Conservation (phyloP, 2,888 invertebrate genomes). For the Netelia virgata region DNA sequence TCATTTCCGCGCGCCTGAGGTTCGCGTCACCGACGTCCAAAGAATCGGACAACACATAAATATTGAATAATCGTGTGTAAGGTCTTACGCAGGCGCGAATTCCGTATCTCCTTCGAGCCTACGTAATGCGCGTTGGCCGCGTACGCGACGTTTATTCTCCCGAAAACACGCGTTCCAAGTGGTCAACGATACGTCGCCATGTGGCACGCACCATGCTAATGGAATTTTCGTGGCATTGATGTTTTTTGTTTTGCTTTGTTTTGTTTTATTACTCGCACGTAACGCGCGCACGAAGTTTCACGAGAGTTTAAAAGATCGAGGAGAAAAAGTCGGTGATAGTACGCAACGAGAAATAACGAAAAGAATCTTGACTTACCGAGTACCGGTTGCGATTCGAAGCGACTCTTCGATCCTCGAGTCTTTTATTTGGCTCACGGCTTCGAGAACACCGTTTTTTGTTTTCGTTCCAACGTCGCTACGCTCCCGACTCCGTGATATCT, state of each 20-base stretch:
- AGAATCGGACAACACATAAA: constrained; percentile 31
- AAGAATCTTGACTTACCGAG: not conserved
- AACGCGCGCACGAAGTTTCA: too few species aligned
- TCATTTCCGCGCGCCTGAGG: constrained; percentile 23
- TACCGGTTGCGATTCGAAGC: not conserved
- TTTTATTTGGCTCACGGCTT: not conserved
- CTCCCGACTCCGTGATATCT: not conserved
- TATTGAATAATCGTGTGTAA: constrained; percentile 48
- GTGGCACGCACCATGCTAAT: too few species aligned
- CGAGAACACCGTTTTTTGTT: not conserved
- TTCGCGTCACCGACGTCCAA: constrained; percentile 2
- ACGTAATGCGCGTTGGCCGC: not conserved
- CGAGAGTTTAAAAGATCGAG: too few species aligned
- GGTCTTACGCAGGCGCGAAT: constrained; percentile 16
- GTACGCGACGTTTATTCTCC: too few species aligned
- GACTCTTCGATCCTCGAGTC: not conserved
- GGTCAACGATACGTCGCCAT: not conserved
- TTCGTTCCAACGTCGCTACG: not conserved
- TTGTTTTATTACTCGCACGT: too few species aligned
- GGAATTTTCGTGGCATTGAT: too few species aligned
- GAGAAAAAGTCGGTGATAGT: too few species aligned
- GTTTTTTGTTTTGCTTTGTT: too few species aligned
- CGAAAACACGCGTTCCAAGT: not conserved
- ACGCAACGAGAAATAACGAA: not conserved
- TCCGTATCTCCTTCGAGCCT: not conserved